Evolutionary conservation across 2,888 invertebrate genomes (phyloP).

Genomic region (Malacosoma neustria): DNA sequence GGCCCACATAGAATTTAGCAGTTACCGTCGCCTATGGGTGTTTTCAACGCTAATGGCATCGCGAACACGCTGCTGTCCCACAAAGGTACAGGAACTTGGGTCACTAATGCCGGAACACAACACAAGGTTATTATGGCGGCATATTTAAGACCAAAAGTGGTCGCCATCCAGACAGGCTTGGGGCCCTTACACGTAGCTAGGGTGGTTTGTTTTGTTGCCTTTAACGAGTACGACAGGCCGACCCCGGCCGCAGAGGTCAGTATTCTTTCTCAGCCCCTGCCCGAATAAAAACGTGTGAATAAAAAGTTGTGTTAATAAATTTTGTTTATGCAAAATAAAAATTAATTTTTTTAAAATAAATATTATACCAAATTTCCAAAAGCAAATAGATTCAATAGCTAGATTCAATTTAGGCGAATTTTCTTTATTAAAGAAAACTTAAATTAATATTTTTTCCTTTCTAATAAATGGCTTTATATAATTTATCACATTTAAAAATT

Average conservation of each 20-base stretch:
- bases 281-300: too few species aligned
- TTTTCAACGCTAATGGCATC: not conserved
- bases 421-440: too few species aligned
- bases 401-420: too few species aligned
- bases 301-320: too few species aligned
- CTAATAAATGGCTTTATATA: too few species aligned
- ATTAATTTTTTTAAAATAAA: too few species aligned
- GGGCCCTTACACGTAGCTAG: not conserved
- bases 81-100: not conserved
- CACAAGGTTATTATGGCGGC: not conserved
- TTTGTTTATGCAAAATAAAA: too few species aligned
- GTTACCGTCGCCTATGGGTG: not conserved
- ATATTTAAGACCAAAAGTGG: not conserved
- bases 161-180: not conserved
- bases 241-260: not conserved
- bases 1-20: not conserved
- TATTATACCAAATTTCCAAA: too few species aligned
- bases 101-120: not conserved
- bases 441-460: too few species aligned
- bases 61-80: not conserved
- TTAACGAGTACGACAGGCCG: not conserved
- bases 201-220: not conserved
- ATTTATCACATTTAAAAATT: not conserved
- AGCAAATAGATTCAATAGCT: too few species aligned
- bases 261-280: not conserved